These are phyloP conservation scores for Pediacus dermestoides DNA, from an alignment of 2,888 invertebrate species.

Conservation along the genomic window DNA sequence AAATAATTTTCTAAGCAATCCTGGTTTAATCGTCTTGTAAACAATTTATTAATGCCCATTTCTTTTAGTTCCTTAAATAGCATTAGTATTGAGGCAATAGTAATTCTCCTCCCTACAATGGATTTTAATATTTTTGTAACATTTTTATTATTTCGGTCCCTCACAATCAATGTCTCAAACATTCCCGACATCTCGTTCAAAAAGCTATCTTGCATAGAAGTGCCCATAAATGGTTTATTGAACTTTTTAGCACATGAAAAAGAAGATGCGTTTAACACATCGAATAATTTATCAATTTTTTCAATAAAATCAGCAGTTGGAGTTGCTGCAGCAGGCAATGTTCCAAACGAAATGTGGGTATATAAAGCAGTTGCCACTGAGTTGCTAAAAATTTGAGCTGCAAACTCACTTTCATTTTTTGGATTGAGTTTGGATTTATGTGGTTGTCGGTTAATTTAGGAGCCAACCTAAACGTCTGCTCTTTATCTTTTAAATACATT, in stretches of 20 bases:
- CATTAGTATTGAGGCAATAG: conserved; percentile 3
- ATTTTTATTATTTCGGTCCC: background rate
- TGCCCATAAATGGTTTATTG: conserved; percentile 9
- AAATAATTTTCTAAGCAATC: conserved; percentile 8
- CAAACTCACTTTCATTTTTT: conserved; percentile 6
- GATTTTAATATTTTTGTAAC: background rate
- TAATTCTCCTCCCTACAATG: conserved; percentile 8
- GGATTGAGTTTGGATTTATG: conserved; percentile 1
- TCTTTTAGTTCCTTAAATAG: conserved; percentile 5
- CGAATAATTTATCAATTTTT: conserved; percentile 8
- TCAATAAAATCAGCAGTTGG: conserved; percentile 8
- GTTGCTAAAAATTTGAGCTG: conserved; percentile 7
- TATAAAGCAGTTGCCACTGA: conserved; percentile 5
- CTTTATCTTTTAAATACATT: background rate
- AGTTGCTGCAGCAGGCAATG: conserved; percentile 7
- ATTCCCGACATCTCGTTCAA: background rate
- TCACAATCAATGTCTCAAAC: background rate
- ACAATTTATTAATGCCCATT: conserved; percentile 3
- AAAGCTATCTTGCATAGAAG: conserved; percentile 3
- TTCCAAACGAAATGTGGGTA: conserved; percentile 4
- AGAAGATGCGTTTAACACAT: conserved; percentile 4
- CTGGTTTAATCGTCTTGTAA: conserved; percentile 8
- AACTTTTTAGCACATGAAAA: background rate
- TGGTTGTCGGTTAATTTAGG: conserved; percentile 8
- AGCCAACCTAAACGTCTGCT: background rate